phyloP scores from a whole-genome alignment of 2,797 vertebrate genomes.

The Rhynchotus rufescens region DNA sequence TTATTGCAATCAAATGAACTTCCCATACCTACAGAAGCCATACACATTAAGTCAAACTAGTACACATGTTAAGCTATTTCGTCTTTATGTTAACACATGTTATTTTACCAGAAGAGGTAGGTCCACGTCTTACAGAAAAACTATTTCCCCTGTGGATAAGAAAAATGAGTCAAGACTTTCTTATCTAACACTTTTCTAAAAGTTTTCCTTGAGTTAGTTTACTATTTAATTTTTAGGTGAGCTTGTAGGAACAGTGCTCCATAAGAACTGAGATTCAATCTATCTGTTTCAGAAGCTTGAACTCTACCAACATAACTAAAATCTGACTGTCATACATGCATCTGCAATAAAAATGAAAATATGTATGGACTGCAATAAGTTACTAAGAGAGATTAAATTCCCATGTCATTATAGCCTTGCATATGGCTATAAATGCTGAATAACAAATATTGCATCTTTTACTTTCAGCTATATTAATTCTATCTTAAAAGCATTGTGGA shows the following conservation, averaged over 20 bases:
- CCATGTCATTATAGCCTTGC: background rate
- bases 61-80: background rate
- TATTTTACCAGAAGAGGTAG: background rate
- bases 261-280: background rate
- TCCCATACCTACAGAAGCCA: background rate
- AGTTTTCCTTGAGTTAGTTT: background rate
- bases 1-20: background rate
- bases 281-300: background rate
- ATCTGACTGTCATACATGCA: rapidly evolving
- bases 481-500: background rate
- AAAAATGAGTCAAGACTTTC: background rate
- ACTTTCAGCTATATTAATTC: background rate
- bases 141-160: rapidly evolving
- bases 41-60: background rate
- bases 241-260: background rate
- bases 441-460: background rate
- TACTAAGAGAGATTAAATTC: background rate
- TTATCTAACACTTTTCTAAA: background rate
- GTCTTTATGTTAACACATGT: background rate
- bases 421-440: background rate
- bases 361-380: background rate
- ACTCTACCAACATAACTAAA: background rate
- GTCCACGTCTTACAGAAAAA: background rate
- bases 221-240: background rate
- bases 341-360: background rate